Conservation (phyloP, 2,797 vertebrate genomes). For the Spea hammondii region DNA sequence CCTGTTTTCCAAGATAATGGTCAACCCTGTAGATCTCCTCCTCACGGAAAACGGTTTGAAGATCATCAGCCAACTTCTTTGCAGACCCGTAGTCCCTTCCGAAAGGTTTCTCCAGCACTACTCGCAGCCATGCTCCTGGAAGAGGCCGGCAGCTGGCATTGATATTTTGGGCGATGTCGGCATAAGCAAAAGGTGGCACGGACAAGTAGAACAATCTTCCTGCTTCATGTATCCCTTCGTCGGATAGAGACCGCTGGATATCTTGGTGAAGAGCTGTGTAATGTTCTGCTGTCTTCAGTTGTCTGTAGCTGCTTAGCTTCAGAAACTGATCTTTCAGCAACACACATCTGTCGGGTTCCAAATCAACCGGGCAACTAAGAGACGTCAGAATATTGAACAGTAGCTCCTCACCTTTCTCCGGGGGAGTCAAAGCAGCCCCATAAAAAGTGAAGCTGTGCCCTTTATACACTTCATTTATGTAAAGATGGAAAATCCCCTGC, state of each 20-base stretch:
- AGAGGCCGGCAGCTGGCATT: constrained; percentile 81
- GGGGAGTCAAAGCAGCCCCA: constrained; percentile 71
- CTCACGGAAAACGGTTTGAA: constrained; percentile 77
- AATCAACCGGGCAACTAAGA: constrained; percentile 72
- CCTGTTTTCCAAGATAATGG: constrained; percentile 97
- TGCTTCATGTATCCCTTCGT: constrained; percentile 76
- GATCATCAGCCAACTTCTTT: constrained; percentile 75
- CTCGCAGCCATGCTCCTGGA: constrained; percentile 78
- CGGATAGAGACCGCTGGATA: constrained; percentile 68
- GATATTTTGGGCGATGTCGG: constrained; percentile 80
- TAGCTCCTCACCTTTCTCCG: constrained; percentile 66
- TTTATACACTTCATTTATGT: constrained; percentile 73
- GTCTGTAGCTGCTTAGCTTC: constrained; percentile 78
- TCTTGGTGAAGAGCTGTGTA: constrained; percentile 73
- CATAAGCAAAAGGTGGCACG: constrained; percentile 87
- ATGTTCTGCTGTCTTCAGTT: constrained; percentile 75
- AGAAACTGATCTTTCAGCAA: constrained; percentile 86
- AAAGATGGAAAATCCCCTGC: constrained; percentile 91
- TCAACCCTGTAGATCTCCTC: constrained; percentile 97
- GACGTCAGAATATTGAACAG: constrained; percentile 80
- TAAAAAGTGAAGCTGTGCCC: constrained; percentile 89
- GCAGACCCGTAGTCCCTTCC: constrained; percentile 85
- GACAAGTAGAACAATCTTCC: constrained; percentile 95
- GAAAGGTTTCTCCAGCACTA: constrained; percentile 96
- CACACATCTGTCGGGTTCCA: constrained; percentile 71